These are phyloP conservation scores for Propithecus perrieri DNA, from an alignment of 2,797 vertebrate genomes.

Conservation along the genomic window DNA sequence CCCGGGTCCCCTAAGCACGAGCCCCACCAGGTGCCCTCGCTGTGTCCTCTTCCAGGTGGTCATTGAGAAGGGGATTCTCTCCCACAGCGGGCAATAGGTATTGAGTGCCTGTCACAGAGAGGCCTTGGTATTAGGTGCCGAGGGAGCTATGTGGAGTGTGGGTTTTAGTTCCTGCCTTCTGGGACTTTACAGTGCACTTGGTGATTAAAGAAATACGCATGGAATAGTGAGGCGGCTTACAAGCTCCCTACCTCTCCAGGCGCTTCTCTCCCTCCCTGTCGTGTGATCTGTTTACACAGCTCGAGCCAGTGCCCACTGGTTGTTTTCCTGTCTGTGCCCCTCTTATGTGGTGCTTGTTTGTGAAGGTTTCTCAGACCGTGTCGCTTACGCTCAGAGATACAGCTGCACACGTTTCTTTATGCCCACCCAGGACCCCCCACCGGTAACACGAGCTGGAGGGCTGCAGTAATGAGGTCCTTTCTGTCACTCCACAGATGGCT, in stretches of 20 bases:
- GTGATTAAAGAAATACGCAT: background rate
- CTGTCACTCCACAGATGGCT: background rate
- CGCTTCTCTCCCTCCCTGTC: background rate
- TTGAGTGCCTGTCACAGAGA: background rate
- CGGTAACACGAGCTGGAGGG: background rate
- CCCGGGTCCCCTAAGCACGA: background rate
- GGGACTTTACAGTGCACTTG: background rate
- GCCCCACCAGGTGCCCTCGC: background rate
- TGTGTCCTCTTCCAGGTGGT: background rate
- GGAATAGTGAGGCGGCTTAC: background rate
- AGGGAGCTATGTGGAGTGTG: background rate
- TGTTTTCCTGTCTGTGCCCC: background rate
- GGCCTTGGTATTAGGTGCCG: background rate
- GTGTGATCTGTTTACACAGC: background rate
- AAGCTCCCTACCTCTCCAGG: background rate
- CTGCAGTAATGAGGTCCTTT: background rate
- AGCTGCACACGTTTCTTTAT: background rate
- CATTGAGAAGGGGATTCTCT: background rate
- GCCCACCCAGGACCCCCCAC: background rate
- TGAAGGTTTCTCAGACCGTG: background rate
- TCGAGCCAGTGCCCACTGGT: background rate
- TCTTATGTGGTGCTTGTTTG: background rate
- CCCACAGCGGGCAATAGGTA: background rate
- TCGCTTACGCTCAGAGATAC: background rate
- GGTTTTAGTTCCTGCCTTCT: background rate